phyloP scores from a whole-genome alignment of 2,797 vertebrate genomes.

The Syngnathus rostellatus region DNA sequence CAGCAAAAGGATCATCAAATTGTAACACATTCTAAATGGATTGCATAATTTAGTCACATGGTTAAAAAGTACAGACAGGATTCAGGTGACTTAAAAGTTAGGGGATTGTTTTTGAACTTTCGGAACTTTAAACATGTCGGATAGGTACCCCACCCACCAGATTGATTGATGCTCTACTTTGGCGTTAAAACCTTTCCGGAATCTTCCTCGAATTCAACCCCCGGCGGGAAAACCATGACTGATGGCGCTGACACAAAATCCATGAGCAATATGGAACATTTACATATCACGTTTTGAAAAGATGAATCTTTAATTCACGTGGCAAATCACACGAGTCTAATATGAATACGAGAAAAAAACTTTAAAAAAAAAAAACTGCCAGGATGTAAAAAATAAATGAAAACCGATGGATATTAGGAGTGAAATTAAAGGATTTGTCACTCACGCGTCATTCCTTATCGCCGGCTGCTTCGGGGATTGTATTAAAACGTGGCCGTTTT shows the following conservation, averaged over 20 bases:
- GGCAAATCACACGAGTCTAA: neutral
- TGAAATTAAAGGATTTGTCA: conserved; percentile 20
- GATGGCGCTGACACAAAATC: conserved; percentile 20
- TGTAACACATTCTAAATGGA: too few species aligned
- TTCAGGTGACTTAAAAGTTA: neutral
- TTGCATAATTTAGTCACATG: too few species aligned
- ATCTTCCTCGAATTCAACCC: conserved; percentile 3
- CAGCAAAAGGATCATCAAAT: too few species aligned
- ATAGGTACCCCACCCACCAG: neutral
- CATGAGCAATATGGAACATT: conserved; percentile 1
- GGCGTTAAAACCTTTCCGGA: conserved; percentile 1
- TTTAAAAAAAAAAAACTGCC: neutral
- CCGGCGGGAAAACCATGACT: conserved; percentile 14
- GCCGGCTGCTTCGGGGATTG: neutral
- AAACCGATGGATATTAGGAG: conserved; percentile 13
- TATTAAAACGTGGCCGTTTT: conserved; percentile 6
- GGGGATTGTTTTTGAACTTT: neutral
- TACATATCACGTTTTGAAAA: conserved; percentile 1
- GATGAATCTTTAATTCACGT: conserved; percentile 2
- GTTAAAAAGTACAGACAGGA: neutral
- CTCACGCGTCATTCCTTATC: conserved; percentile 8
- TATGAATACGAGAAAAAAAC: neutral
- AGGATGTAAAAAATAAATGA: conserved; percentile 9
- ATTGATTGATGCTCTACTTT: neutral
- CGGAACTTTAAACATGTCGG: neutral